These are phyloP conservation scores for Chrysochloris asiatica DNA, from an alignment of 2,113 vertebrate species.

Conservation along the genomic window DNA sequence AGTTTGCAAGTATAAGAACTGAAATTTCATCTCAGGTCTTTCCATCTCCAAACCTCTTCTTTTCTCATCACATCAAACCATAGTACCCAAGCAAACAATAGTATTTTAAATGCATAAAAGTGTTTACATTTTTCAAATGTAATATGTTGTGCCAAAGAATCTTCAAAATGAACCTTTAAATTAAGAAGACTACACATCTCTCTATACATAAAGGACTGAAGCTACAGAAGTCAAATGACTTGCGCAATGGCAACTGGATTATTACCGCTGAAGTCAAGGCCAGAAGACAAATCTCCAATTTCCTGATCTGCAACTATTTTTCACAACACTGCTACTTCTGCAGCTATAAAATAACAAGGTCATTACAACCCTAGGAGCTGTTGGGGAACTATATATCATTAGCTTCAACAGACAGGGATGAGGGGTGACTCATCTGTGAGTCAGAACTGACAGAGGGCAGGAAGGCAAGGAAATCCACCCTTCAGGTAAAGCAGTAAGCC, in stretches of 20 bases:
- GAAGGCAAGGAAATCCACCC: constrained; percentile 40
- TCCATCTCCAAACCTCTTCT: neutral
- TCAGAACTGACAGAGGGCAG: constrained; percentile 19
- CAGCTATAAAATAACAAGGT: constrained; percentile 8
- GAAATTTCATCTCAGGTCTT: constrained; percentile 20
- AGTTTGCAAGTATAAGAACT: neutral
- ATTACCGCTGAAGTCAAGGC: neutral
- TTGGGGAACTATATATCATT: neutral
- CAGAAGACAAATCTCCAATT: constrained; percentile 42
- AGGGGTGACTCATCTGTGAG: constrained; percentile 32
- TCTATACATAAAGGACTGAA: neutral
- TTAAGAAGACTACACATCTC: neutral
- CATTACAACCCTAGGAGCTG: neutral
- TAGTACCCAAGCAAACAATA: neutral
- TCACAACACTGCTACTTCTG: neutral
- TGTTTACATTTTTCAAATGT: neutral
- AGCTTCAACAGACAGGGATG: neutral
- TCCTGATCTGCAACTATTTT: constrained; percentile 13
- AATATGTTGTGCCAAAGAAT: neutral
- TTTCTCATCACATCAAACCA: neutral
- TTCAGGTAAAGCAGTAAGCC: constrained; percentile 54
- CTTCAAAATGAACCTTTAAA: neutral
- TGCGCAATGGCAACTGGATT: constrained; percentile 36
- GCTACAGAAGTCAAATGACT: neutral
- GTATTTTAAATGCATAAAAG: neutral